Conservation (phyloP, 2,888 invertebrate species). For the Drosophila peninsularis region DNA sequence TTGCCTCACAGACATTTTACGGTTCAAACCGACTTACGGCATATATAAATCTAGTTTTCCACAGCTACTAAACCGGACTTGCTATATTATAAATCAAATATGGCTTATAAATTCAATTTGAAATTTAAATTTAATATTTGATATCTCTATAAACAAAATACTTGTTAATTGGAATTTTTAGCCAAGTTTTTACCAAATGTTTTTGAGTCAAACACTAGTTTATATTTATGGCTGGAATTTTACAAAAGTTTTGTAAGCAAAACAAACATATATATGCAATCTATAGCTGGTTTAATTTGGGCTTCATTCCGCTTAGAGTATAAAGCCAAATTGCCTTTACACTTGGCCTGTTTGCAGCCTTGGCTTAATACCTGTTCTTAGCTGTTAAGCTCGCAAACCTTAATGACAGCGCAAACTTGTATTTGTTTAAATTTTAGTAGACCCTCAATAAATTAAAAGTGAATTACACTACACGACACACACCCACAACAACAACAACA, state of each 20-base stretch:
- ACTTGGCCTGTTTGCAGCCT: neutral
- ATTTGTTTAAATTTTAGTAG: slow-evolving; percentile 12
- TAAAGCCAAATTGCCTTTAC: neutral
- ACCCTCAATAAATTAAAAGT: slow-evolving; percentile 11
- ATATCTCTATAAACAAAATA: neutral
- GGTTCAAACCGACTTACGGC: no score
- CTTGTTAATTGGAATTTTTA: neutral
- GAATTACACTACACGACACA: slow-evolving; percentile 14
- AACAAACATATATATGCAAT: neutral
- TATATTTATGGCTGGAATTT: neutral
- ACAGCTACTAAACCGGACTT: neutral
- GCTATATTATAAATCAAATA: neutral
- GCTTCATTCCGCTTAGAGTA: neutral
- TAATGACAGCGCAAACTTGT: neutral
- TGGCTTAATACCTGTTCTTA: neutral
- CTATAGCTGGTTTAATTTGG: neutral
- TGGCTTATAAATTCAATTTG: neutral
- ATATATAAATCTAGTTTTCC: no score
- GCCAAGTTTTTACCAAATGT: neutral
- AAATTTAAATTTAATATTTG: neutral
- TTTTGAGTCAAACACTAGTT: neutral
- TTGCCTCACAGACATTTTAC: no score
- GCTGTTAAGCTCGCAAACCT: neutral
- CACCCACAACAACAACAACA: slow-evolving; percentile 21
- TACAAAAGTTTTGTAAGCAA: neutral